Evolutionary conservation across 2,113 vertebrate genomes (phyloP), one percentile per base, ranked within the genome.

Genomic region (Jacana jacana): DNA sequence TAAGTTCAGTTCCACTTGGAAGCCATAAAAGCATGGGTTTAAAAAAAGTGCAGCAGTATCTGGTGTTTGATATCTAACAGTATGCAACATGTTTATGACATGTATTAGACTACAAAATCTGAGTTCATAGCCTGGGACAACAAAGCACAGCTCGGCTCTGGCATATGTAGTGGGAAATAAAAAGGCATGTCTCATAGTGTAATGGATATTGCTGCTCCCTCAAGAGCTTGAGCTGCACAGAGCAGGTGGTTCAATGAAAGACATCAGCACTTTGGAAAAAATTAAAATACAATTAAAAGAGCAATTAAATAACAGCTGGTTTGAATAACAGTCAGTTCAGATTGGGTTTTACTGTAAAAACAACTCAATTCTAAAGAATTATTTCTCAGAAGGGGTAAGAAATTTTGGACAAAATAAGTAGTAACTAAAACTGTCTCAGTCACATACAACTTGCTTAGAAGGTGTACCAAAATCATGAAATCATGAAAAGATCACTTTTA

Each of bases 11-110:
- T 96, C 94, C 96, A 92, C 81, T 95, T 86, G 81, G 95, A 90
- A 93, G 81, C 88, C 93, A 97, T 98, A 97, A 98, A 98, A 97
- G 55, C 69, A 89, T 2, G 91, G 86, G 80, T 96, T 96, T 94
- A 89, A 95, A 95, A 96, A 93, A 93, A 93, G 89, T 86, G 95
- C 95, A 92, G 81, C 52, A 35, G 64, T 40, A 95, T 94, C 97
- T 98, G 97, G 95, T 81, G 83, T 95, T 97, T 94, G 97, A 96
- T 94, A 97, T 94, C 93, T 85, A 95, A 96, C 86, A 96, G 95
- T 95, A 94, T 23, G 92, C 80, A 97, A 90, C 93, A 97, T 91
- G 91, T 97, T 97, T 97, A 97, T 80, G 93, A 91, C 85, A 88
- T 57, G 83, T 77, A 94, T 92, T 91, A 97, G 88, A 92, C 96